Base-by-base conservation (phyloP, 1,140 invertebrate species). In the Drosophila nigrodunni region DNA sequence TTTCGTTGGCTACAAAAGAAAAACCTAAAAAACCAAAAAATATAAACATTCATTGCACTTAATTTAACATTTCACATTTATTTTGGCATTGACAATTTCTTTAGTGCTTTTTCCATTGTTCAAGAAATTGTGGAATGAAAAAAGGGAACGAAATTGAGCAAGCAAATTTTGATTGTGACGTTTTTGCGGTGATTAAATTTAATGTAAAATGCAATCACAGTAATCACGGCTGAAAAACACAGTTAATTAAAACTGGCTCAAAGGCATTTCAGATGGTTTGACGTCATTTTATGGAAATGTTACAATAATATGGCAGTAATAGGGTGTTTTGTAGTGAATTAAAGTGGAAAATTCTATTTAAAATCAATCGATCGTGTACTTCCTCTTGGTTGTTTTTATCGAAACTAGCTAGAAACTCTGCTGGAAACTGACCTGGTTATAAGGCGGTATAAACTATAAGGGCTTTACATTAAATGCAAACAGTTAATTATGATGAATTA, bases 21-120 rank as follows among this genome's bases (percentile, higher is more conserved):
- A 87, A 77, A 60, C 64, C 59, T 64, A 47, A 43, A 47, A 74
- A 77, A 46, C 55, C 37, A 13, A 57, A 44, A 44, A 54, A 86
- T 81, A 47, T 73, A 60, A 55, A 62, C 75, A 86, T 68, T 89
- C 85, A 85, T 57, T 59, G 77, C 55, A 71, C 69, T 77, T 80
- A 83, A 83, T 83, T 83, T 83, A 43, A 72, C 47, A 57, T 79
- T 73, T 73, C 58, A 60, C 72, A 72, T 61, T 70, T 74, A 70
- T 66, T 80, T 79, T 88, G 83, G 80, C 85, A 88, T 88, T 88
- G 83, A 88, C 80, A 89, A 74, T 83, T 83, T 80, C 82, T 69
- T 43, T 52, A 44, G 67, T 44, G 67, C 61, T 74, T 49, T 7
- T 5, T 7, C 54, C 54, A 74, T 88, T 87, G 83, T 88, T 83